Evolutionary conservation across 2,797 vertebrate genomes (phyloP).

Genomic region (Dipus sagitta): DNA sequence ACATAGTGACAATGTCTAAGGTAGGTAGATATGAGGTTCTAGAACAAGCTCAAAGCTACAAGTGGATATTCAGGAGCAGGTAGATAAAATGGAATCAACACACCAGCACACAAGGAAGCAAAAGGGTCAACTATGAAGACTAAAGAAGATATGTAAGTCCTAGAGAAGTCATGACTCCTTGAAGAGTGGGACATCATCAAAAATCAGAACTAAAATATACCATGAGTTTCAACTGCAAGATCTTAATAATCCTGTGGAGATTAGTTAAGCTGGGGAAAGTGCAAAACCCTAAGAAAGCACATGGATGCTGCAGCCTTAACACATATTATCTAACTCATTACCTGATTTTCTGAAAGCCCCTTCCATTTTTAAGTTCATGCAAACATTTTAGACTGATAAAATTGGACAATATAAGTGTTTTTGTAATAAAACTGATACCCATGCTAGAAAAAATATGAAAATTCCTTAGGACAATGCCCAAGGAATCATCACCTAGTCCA

Average conservation of each 20-base stretch:
- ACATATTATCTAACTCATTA: not conserved
- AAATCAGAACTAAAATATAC: not conserved
- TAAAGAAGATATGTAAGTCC: not conserved
- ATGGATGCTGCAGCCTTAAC: not conserved
- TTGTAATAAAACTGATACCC: not conserved
- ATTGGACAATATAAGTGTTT: not conserved
- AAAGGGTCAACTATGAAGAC: not conserved
- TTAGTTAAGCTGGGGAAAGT: not conserved
- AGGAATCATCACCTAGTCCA: not conserved
- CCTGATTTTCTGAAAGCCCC: not conserved
- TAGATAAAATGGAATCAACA: not conserved
- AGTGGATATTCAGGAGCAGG: not conserved
- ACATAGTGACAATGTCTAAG: not conserved
- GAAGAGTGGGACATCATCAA: not conserved
- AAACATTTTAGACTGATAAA: not conserved
- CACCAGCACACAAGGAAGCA: not conserved
- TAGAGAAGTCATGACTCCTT: not conserved
- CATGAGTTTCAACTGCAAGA: not conserved
- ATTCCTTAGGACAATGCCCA: not conserved
- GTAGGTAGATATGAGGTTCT: not conserved
- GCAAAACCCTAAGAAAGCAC: not conserved
- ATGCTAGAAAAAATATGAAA: not conserved
- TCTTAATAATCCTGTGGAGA: not conserved
- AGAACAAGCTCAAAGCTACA: not conserved
- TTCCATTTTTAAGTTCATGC: not conserved